Base-by-base conservation (phyloP, 2,113 vertebrate genomes). In the Burhinus bistriatus region DNA sequence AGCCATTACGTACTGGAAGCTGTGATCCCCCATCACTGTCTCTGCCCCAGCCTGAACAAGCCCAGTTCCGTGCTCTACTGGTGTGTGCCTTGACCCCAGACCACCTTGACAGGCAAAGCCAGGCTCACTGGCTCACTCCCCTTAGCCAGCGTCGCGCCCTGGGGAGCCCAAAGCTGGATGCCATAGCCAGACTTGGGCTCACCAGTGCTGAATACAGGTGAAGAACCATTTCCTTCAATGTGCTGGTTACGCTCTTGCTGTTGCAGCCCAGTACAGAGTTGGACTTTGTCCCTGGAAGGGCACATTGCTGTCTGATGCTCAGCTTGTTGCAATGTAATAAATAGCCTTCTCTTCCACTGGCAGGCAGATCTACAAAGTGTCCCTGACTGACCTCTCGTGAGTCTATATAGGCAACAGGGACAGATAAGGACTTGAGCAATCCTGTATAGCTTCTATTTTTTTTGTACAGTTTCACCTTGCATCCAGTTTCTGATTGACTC, bases 11-110 rank as follows among this genome's bases (percentile, higher is more conserved):
- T 57, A 17, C n/a, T 2, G 32, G 66, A 52, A 89, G 52, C 25
- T 68, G 11, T 0, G 0, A 15, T 68, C 71, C 76, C 66, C 49
- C 29, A 6, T 8, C 0, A 0, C 64, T 69, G 12, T 22, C 45
- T 45, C 30, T 40, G 40, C 29, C 30, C 9, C 61, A 64, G 65
- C 54, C 54, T 65, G 44, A 58, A 18, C n/a, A 20, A 80, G n/a
- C 47, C 32, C 73, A 45, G 23, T 49, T 71, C 40, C 7, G 9
- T 66, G 25, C 42, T 85, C 55, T 66, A 27, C 11, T 2, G 19
- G 19, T 32, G 2, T 5, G 11, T 73, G 7, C 47, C 62, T 65
- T 76, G 79, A 10, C 14, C n/a, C 25, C 18, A 38, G 29, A 36
- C 25, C 10, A 21, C 29, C 44, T 7, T 23, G 40, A 11, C 40